Evolutionary conservation across 2,113 vertebrate species (phyloP), one percentile per base, ranked within the genome.

Genomic region (Anguilla japonica): DNA sequence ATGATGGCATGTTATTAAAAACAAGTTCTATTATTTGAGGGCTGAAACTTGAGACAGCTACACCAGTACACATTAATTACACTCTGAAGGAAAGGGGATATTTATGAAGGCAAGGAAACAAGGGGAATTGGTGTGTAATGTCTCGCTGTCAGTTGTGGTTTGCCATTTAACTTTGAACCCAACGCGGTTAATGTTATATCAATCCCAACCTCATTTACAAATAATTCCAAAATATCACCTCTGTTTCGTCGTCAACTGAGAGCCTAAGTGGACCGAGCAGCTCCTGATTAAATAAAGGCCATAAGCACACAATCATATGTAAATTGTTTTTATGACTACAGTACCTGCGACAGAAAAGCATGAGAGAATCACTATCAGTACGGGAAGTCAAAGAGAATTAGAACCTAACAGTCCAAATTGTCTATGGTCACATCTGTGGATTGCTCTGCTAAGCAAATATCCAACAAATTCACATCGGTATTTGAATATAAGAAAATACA

Each of bases 241-340:
- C 86, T 11, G 81, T 79, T 83, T 79, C 86, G 79, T 83, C 82
- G 67, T 39, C 39, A 81, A 22, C 41, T 14, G 39, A 71, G 71
- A 75, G 46, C 39, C 67, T 20, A 50, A 83, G 50, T 67, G 46
- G 63, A 53, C 46, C 1, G 40, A 83, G 11, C 82, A 71, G 29
- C 20, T 79, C 46, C 53, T 83, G 78, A 90, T 89, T 83, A 89
- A 78, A 89, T 71, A 20, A 91, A 89, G 53, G 39, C 20, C 87
- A 83, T 22, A 89, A 79, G 87, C 43, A 41, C 63, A 83, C 50
- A 87, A 83, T 86, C 88, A 80, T 90, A 89, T 67, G 79, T 83
- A 88, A 87, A 83, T 80, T 41, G 57, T 87, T 79, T 81, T 85
- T 83, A 89, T 85, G 88, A 84, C 84, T 82, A 22, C 8, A 46